Evolutionary conservation across 2,113 vertebrate species (phyloP), one percentile per base, ranked within the genome.

Genomic region (Salvator merianae): DNA sequence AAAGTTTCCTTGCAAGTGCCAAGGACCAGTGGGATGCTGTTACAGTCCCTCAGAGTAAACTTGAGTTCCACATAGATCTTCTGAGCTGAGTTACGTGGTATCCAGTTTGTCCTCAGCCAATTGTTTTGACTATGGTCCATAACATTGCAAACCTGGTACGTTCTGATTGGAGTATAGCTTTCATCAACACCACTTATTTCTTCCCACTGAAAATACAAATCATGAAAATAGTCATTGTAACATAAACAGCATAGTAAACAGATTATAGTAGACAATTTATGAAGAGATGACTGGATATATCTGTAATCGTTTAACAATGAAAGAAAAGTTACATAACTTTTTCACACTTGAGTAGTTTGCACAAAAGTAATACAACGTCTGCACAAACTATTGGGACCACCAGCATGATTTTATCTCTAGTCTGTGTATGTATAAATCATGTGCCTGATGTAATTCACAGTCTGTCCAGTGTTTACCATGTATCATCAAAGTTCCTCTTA

Each of bases 51-150:
- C 68, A 99, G 91, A 30, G 99, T 99, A 94, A 99, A 99, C 93
- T 99, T 99, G 82, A 99, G 97, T 89, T 99, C 99, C 91, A 99
- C 98, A 4, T 99, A 98, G 90, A 99, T 97, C 95, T 99, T 99
- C 95, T 98, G 98, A 82, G 99, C 99, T 26, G 98, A 98, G 90
- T 97, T 98, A 71, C 99, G 98, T 30, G 98, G 93, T 91, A 99
- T 98, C 98, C 98, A 99, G 95, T 99, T 99, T 91, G 99, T 99
- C 89, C 98, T 96, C 93, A 99, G 97, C 99, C 99, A 99, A 86
- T 99, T 99, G 95, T 99, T 99, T 94, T 99, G 99, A 93, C 97
- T 99, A 83, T 99, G 98, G 89, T 99, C 98, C 98, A 99, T 99
- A 88, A 99, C 99, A 77, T 99, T 99, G 96, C 99, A 99, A 85